Base-by-base conservation (phyloP, 35 echinoderm and acorn worm species). In the Heliocidaris erythrogramma region DNA sequence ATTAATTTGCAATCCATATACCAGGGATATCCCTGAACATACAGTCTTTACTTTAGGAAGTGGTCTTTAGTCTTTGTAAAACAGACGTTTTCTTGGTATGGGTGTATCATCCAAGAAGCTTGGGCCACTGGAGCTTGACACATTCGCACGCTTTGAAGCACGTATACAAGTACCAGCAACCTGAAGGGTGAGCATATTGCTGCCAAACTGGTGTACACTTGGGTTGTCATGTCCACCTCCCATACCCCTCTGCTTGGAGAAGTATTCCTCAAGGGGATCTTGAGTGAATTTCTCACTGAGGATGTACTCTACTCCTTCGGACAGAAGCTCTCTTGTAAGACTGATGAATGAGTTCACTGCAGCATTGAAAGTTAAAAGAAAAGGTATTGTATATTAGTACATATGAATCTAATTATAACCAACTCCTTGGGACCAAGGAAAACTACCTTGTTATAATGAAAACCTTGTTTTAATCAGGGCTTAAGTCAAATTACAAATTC, bases 221-320 rank as follows among this genome's bases (percentile, higher is more conserved):
- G 97, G 97, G 30, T 96, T 96, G 13, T 95, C 95, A 35, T 90
- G 42, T 35, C 47, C 8, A 27, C 97, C 94, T 61, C 94, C 95
- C 30, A 88, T 14, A 31, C 49, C 87, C 86, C 96, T 71, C 32
- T 96, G 94, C 85, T 98, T 98, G 0, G 61, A 65, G 47, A 98
- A 97, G 59, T 95, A 94, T 60, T 96, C 96, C 94, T 98, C 97
- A 9, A 96, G n/a, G 2, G 97, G 95, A 31, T 98, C 97, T 59
- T 98, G 97, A 27, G 59, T 93, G 52, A 98, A 94, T 30, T 97
- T 97, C 6, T 97, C 96, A 30, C 93, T 95, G 2, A 97, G 60
- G 14, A 98, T 16, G 30, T 96, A 98, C 27, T 93, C 96, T 30
- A 94, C 95, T 52, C 71, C 87, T 31, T 92, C 60, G 13, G 31